These are phyloP conservation scores for Corythucha ciliata DNA, from an alignment of 2,888 invertebrate species.

Conservation along the genomic window DNA sequence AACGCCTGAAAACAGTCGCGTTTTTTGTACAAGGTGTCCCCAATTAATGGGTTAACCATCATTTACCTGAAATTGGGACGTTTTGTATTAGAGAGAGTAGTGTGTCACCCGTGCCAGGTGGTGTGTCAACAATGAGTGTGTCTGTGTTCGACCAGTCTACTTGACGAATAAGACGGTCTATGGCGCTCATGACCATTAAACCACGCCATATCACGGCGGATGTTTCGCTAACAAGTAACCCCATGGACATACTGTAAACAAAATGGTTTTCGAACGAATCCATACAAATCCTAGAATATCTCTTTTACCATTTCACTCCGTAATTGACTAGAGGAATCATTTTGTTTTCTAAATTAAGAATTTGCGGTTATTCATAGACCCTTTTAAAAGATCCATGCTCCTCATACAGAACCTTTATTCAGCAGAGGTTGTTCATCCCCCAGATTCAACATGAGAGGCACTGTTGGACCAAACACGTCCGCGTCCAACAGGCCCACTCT, in stretches of 20 bases:
- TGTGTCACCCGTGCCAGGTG: conserved; percentile 94
- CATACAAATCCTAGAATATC: neutral
- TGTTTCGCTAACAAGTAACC: conserved; percentile 73
- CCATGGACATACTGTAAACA: conserved; percentile 81
- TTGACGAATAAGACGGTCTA: conserved; percentile 72
- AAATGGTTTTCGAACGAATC: neutral
- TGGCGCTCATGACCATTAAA: conserved; percentile 90
- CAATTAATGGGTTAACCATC: neutral
- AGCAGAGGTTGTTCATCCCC: conserved; percentile 55
- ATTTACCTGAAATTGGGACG: conserved; percentile 65
- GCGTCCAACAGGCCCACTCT: conserved; percentile 81
- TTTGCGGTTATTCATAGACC: no score
- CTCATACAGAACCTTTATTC: conserved; percentile 3
- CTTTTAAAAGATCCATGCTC: no score
- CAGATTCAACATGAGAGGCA: conserved; percentile 92
- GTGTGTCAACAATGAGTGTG: conserved; percentile 84
- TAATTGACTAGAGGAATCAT: conserved; percentile 85
- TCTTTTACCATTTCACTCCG: conserved; percentile 77
- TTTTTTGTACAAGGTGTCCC: neutral
- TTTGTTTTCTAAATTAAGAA: conserved; percentile 49
- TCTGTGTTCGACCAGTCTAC: conserved; percentile 85
- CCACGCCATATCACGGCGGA: conserved; percentile 91
- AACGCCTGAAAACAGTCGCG: conserved; percentile 50
- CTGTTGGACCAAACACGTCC: conserved; percentile 89
- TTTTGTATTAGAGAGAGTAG: conserved; percentile 86